Evolutionary conservation across 2,888 invertebrate species (phyloP), one percentile per base, ranked within the genome.

Genomic region (Conus canariensis): DNA sequence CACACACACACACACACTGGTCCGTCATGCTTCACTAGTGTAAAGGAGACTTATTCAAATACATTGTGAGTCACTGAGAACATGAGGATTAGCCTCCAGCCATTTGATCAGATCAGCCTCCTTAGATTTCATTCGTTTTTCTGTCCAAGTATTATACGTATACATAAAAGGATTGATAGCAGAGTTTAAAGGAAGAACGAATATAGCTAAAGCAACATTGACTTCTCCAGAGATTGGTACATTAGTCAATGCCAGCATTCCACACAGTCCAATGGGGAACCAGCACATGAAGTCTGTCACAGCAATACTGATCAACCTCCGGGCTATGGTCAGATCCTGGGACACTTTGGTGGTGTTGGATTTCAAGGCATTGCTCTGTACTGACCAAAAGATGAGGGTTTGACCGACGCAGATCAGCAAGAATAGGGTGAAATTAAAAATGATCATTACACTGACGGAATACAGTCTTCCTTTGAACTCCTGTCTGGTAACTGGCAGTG

Each of bases 401-500:
- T 96, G 96, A 9, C 95, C 95, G 0, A 92, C 87, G 10, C 94
- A 94, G 59, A 96, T 95, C 56, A 95, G 90, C 0, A 96, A 30
- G 91, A 96, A 96, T 45, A 90, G 56, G 10, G 94, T 70, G 70
- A 95, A 94, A 90, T 96, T 96, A 59, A 95, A 92, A 77, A 95
- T 92, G 82, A 96, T 94, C 89, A 95, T 95, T 14, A 96, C 92
- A 1, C 94, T 94, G 7, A 95, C 93, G 10, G n/a, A n/a, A n/a
- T n/a, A n/a, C n/a, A n/a, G n/a, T n/a, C n/a, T n/a, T n/a, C n/a
- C n/a, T n/a, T n/a, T n/a, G n/a, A n/a, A n/a, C n/a, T n/a, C n/a
- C n/a, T n/a, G n/a, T n/a, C n/a, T n/a, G n/a, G 96, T 96, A 22
- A 96, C 94, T 45, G 96, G 95, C 14, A 96, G 91, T 0, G 96